Base-by-base conservation (phyloP, 1,140 invertebrate genomes). In the Hyposmocoma kahamanoa region DNA sequence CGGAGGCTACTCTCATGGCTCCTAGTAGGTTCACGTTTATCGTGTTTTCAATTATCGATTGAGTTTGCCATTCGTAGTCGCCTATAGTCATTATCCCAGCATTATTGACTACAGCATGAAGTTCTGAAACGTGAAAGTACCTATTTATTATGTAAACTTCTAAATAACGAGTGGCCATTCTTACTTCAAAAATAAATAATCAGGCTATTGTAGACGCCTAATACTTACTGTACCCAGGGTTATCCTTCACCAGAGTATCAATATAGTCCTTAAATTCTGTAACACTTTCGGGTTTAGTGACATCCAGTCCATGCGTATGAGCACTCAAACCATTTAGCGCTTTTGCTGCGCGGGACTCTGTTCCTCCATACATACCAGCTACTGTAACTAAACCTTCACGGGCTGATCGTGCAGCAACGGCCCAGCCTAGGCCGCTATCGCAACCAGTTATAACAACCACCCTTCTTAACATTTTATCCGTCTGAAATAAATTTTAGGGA, bases 11-110 rank as follows among this genome's bases (percentile, higher is more conserved):
- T 55, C 89, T 87, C 81, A 98, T 91, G 6, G 94, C 91, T 1
- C 97, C 97, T 20, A 94, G 56, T 10, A 96, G 81, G 87, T 98
- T 99, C 1, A 98, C 92, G 24, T 94, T 88, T 36, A 98, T 87
- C 52, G 96, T 92, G 21, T 88, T 66, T 42, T 90, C 79, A 21
- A 93, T 90, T 60, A 96, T 92, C 3, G 86, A 67, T 18, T 89
- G 76, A 1, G 94, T 91, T 83, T 93, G 92, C 94, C 96, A 97
- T 73, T 97, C 96, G 62, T 94, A 94, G 76, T 97, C 94, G 0
- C 95, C 96, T 60, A 96, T 93, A 11, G 93, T 89, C 90, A 96
- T 95, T 1, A 97, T 89, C 0, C 95, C 97, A 1, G 96, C 96
- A 79, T 97, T 97, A 65, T 97, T 96, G 0, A 97, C 88, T 6